Base-by-base conservation (phyloP, 2,113 vertebrate species). In the Anarrhichthys ocellatus region DNA sequence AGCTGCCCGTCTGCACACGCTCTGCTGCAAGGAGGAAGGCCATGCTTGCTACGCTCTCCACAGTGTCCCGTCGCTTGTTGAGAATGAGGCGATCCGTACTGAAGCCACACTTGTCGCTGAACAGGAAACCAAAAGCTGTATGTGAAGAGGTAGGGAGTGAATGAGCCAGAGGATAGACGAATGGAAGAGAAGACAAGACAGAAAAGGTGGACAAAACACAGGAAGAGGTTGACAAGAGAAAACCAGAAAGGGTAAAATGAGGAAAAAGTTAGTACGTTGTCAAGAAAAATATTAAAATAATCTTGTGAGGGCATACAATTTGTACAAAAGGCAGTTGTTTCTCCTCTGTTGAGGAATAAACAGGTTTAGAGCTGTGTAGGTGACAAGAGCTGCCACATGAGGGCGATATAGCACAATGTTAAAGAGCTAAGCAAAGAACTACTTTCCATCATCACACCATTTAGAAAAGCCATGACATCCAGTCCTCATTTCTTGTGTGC, bases 101-200 rank as follows among this genome's bases (percentile, higher is more conserved):
- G 93, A 97, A 99, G 58, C 98, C 98, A 83, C 98, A 99, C 76
- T 97, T 98, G 68, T 98, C 98, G 76, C 96, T 98, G 83, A 99
- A 99, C 84, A 98, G 96, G 95, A 99, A 99, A 68, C 94, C 95
- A 70, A 99, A 97, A 87, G 97, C 98, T 99, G 90, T 0, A 52
- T 13, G 67, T 65, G 29, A 29, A 56, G 50, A 80, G 24, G 34
- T 0, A 9, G 1, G 4, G 13, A 36, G 24, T 0, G 2, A 46
- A 54, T 52, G n/a, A 46, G 32, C 32, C n/a, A 44, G 9, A 34
- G 18, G 9, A 74, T 0, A 20, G 59, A 40, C 5, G 15, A 15
- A 36, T n/a, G 1, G 36, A 11, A 20, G 13, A 10, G 3, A 2
- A 24, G 62, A 52, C 48, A 36, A 15, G 32, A n/a, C 15, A 58